Evolutionary conservation across 2,888 invertebrate genomes (phyloP).

Genomic region (Dione juno): DNA sequence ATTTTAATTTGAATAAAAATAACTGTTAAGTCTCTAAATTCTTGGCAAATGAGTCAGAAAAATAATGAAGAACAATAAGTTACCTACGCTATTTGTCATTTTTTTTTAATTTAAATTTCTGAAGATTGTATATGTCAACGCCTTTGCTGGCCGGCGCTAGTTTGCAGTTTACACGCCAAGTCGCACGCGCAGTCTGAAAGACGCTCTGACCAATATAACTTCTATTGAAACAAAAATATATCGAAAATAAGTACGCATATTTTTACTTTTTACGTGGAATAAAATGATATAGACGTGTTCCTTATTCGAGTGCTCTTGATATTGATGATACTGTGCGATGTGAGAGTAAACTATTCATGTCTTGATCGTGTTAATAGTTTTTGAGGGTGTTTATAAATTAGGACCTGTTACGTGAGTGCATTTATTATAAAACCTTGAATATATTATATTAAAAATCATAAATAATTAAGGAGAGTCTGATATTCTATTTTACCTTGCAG

Average conservation of each 20-base stretch:
- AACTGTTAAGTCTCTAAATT: slow-evolving; percentile 13
- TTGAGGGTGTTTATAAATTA: slow-evolving; percentile 19
- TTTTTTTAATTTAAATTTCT: slow-evolving; percentile 51
- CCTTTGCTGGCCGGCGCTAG: slow-evolving; percentile 58
- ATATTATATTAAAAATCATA: no score
- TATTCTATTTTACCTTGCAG: neutral
- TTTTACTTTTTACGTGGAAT: slow-evolving; percentile 43
- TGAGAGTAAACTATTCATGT: slow-evolving; percentile 31
- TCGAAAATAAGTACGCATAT: slow-evolving; percentile 61
- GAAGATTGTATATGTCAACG: slow-evolving; percentile 62
- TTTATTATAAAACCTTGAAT: no score
- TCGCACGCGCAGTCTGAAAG: slow-evolving; percentile 71
- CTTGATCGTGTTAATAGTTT: neutral
- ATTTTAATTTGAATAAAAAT: neutral
- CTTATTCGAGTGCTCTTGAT: slow-evolving; percentile 3
- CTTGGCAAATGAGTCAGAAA: slow-evolving; percentile 38
- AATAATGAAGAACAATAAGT: slow-evolving; percentile 55
- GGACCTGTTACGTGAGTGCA: slow-evolving; percentile 29
- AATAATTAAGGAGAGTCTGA: neutral
- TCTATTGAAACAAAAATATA: slow-evolving; percentile 71
- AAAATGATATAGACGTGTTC: slow-evolving; percentile 8
- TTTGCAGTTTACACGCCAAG: slow-evolving; percentile 60
- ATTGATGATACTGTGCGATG: slow-evolving; percentile 20
- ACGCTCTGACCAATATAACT: slow-evolving; percentile 73
- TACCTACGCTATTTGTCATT: slow-evolving; percentile 56